Evolutionary conservation across 2,113 vertebrate species (phyloP), one percentile per base, ranked within the genome.

Genomic region (Azemiops feae): DNA sequence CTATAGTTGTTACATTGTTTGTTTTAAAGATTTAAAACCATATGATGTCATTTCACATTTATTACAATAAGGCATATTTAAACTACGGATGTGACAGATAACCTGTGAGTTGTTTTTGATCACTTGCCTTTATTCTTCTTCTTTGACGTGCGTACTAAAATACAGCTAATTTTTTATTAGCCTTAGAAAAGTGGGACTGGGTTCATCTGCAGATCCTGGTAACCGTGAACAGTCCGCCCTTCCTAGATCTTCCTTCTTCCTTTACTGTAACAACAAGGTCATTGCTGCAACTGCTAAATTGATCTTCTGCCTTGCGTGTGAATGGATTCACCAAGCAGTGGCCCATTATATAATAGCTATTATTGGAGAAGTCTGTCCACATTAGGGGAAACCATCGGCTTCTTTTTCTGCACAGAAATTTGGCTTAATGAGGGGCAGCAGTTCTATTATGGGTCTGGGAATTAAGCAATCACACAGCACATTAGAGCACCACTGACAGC

Each of bases 21-120:
- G 2, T 69, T 94, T 89, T 4, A 93, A 93, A 88, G 43, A 88
- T 94, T 95, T 93, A 95, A 55, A 34, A 91, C 88, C 50, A 93
- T 86, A 12, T 34, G 93, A 1, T 16, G 34, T 85, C n/a, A 92
- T 81, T 0, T 0, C 85, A 30, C 81, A 94, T 5, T 94, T 92
- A 91, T 55, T 92, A 87, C 92, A 92, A 89, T 74, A 0, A 60
- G 30, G 52, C 69, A 0, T 91, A 27, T 11, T 94, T 23, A 57
- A 90, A 90, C 18, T 64, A 92, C 81, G 93, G 94, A 93, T 88
- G 11, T 10, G 34, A 69, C 7, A 34, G 69, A 81, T 81, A 39
- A 39, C 7, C 69, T 39, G 60, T 69, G 60, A 69, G n/a, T 69
- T 69, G 30, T 88, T 94, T 93, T 94, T 89, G 0, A 90, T 0